These are phyloP conservation scores for Acheta domesticus DNA, from an alignment of 2,888 invertebrate genomes.

Conservation along the genomic window DNA sequence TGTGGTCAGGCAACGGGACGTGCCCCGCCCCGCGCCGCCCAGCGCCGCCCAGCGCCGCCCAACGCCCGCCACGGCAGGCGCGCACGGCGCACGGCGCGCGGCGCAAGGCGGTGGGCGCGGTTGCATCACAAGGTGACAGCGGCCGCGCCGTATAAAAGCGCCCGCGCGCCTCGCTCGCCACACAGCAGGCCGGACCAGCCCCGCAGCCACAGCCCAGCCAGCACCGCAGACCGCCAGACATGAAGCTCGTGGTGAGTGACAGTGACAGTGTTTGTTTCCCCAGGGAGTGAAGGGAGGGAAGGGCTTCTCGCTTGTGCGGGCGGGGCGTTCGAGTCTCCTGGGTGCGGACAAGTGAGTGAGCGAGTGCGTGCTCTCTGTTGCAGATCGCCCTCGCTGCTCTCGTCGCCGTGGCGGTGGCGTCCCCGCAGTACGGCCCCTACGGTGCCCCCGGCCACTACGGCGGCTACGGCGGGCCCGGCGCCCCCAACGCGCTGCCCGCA, in stretches of 20 bases:
- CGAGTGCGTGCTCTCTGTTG: background rate
- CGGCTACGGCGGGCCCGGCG: background rate
- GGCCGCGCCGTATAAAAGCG: background rate
- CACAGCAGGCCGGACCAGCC: background rate
- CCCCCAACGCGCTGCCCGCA: conserved; percentile 20
- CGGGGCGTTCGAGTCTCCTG: background rate
- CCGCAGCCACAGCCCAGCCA: background rate
- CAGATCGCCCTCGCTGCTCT: background rate
- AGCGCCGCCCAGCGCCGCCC: background rate
- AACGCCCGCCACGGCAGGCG: background rate
- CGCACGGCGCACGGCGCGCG: background rate
- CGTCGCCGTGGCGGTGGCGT: background rate
- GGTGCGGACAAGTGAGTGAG: background rate
- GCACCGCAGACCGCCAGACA: background rate
- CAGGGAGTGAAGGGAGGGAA: background rate
- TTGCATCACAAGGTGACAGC: background rate
- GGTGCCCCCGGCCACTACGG: background rate
- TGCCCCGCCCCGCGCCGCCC: background rate
- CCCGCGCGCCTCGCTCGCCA: background rate
- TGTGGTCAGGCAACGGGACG: background rate
- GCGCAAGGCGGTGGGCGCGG: background rate
- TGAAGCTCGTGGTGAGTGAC: background rate
- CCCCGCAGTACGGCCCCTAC: background rate
- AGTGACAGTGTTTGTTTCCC: background rate
- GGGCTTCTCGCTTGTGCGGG: background rate